These are phyloP conservation scores for Patella pellucida DNA, from an alignment of 2,888 invertebrate species.

Conservation along the genomic window DNA sequence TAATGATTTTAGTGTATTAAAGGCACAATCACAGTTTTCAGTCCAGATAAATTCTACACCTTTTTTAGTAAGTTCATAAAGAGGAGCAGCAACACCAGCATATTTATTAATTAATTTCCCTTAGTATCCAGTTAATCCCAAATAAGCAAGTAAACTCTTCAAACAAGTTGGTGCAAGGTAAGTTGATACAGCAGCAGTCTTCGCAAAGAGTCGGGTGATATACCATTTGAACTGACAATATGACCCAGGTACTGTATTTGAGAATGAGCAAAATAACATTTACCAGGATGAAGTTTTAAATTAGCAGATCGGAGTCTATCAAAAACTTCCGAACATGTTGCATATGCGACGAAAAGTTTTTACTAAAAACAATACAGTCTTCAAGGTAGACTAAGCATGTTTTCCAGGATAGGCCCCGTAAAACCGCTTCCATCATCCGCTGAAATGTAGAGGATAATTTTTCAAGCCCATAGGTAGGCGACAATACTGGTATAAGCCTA, in stretches of 20 bases:
- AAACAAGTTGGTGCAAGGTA: neutral
- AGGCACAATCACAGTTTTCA: conserved; percentile 21
- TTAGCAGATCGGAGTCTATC: neutral
- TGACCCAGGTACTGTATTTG: conserved; percentile 8
- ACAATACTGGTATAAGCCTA: conserved; percentile 6
- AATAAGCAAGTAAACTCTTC: neutral
- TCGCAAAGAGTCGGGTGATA: neutral
- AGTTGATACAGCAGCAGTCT: neutral
- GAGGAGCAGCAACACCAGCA: neutral
- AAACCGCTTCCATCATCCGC: conserved; percentile 17
- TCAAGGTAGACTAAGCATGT: conserved; percentile 8
- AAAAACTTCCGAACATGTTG: conserved; percentile 10
- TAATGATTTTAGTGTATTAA: conserved; percentile 10
- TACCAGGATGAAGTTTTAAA: no score
- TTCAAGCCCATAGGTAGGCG: conserved; percentile 13
- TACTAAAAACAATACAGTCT: conserved; percentile 6
- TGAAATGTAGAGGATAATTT: conserved; percentile 3
- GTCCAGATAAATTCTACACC: conserved; percentile 21
- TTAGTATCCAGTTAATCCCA: conserved; percentile 64
- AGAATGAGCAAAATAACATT: neutral
- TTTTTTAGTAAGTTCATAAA: conserved; percentile 25
- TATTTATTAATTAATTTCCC: neutral
- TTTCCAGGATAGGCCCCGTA: conserved; percentile 13
- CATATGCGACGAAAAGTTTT: neutral
- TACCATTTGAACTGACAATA: conserved; percentile 10